Evolutionary conservation across 2,888 invertebrate genomes (phyloP), one percentile per base, ranked within the genome.

Genomic region (Branchipolynoe longqiensis): DNA sequence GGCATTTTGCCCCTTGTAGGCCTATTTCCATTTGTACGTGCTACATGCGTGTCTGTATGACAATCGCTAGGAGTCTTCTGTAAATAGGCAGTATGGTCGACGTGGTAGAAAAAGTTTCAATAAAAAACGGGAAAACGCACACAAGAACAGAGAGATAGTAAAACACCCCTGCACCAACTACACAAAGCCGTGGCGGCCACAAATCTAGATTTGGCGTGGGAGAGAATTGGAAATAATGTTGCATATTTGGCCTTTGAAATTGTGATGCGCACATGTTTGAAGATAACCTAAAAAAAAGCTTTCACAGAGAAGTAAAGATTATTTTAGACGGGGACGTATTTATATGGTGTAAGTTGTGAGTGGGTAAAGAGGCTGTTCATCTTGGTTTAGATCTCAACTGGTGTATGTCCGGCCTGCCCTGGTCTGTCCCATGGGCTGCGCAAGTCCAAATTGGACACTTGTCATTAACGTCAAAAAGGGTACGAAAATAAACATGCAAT

Each of bases 401-500:
- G 36, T n/a, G 22, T 14, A 4, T 33, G 1, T 14, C 38, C 38
- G 36, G 33, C 64, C 28, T 64, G 64, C 33, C 69, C 38, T 36
- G 4, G 33, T 36, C 38, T 69, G 69, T 69, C 36, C 33, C 1
- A 33, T 69, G 36, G 33, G 22, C 69, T 69, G 25, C 33, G 38
- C 18, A 69, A 69, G 36, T 69, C 36, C 38, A 33, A 33, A n/a
- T 38, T 69, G 69, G 38, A 38, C 62, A 62, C 58, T 12, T 58
- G 62, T 69, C 69, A 69, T 18, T n/a, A 31, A 12, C 18, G 69
- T 69, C 69, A 69, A 69, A 69, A 69, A 69, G 69, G 69, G 69
- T 69, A 69, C 69, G 38, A 69, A 62, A 62, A 62, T 36, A 69
- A 56, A 69, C 69, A 36, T 69, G 69, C 69, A 69, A 69, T 69